phyloP scores from a whole-genome alignment of 2,113 vertebrate species.

The Semnornis frantzii region DNA sequence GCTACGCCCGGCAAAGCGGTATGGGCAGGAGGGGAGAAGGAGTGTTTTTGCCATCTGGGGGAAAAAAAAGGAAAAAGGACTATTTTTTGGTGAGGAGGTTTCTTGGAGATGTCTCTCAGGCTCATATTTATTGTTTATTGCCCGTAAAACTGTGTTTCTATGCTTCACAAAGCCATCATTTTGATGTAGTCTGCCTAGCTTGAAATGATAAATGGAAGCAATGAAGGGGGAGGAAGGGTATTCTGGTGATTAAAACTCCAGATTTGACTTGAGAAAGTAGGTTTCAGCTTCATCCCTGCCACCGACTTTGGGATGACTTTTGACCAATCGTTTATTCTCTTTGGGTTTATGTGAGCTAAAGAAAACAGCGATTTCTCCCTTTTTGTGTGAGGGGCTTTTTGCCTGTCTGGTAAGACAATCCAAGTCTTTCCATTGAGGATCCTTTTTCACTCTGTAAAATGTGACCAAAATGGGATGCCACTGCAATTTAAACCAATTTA shows the following conservation, averaged over 20 bases:
- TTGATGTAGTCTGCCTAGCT: slow-evolving; percentile 43
- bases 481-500: not conserved
- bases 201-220: slow-evolving; percentile 65
- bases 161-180: slow-evolving; percentile 67
- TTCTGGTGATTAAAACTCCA: slow-evolving; percentile 53
- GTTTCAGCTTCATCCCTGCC: slow-evolving; percentile 16
- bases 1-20: not conserved
- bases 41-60: not conserved
- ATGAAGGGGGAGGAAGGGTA: slow-evolving; percentile 54
- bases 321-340: not conserved
- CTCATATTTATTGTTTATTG: slow-evolving; percentile 71
- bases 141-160: slow-evolving; percentile 67
- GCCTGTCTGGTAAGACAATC: not conserved
- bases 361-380: not conserved
- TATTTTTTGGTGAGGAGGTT: slow-evolving; percentile 5
- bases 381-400: not conserved
- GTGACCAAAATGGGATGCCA: not conserved
- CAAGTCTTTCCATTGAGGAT: not conserved
- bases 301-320: slow-evolving; percentile 22
- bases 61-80: not conserved
- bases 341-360: not conserved
- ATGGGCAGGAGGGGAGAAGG: not conserved
- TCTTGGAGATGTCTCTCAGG: not conserved
- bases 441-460: not conserved
- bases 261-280: slow-evolving; percentile 34